Base-by-base conservation (phyloP, 2,113 vertebrate species). In the Seriola rivoliana region DNA sequence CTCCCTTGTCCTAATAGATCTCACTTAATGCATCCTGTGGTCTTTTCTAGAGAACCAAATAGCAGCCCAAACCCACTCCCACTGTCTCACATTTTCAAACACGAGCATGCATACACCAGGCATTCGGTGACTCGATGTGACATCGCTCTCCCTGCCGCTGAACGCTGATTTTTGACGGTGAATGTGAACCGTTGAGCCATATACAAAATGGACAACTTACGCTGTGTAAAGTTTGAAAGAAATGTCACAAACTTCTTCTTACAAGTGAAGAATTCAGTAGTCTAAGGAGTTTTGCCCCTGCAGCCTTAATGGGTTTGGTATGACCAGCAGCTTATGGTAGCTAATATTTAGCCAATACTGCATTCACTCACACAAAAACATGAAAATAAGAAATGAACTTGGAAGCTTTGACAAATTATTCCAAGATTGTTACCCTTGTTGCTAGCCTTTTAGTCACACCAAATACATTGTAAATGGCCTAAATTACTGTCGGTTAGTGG, bases 11-110 rank as follows among this genome's bases (percentile, higher is more conserved):
- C 91, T 82, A 76, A 91, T 87, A 90, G 82, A 89, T 90, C 90
- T 92, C 84, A 72, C 91, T 90, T 94, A 95, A 95, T 95, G 94
- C 88, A 93, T 89, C 88, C 81, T 94, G 93, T 93, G 95, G 94
- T 96, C 72, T 71, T 86, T 91, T 75, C 68, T 62, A 29, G 55
- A 64, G 85, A 75, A 89, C 91, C 79, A 70, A 91, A 92, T 88
- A 86, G 85, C 82, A 48, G 71, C 21, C 23, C 46, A 63, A 80
- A 82, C 75, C 70, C 75, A 76, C 78, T 89, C 38, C n/a, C 42
- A 3, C 70, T 84, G 86, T 77, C 86, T 92, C 90, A 75, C 64
- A 67, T 89, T 59, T 80, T 91, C 69, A 81, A 75, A 71, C 59
- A 59, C 36, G 55, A 34, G 23, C 66, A 59, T 50, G 44, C 64